phyloP scores from a whole-genome alignment of 2,113 vertebrate species.

The Melanerpes formicivorus region DNA sequence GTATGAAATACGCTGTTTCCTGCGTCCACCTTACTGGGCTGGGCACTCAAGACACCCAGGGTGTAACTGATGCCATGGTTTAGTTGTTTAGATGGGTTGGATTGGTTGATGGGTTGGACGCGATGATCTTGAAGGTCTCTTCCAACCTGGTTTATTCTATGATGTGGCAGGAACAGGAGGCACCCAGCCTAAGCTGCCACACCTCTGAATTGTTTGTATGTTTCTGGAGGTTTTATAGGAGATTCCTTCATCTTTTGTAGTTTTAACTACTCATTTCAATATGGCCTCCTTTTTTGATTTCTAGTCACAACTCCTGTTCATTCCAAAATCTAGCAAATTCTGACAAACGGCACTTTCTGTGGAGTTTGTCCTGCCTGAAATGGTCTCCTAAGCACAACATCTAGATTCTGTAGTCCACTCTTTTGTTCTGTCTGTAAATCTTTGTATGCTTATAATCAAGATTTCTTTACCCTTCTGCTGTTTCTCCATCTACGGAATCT shows the following conservation, averaged over 20 bases:
- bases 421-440: background rate
- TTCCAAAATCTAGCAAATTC: background rate
- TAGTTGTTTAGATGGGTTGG: too few species aligned
- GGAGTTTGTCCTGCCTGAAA: background rate
- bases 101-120: too few species aligned
- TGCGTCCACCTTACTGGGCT: too few species aligned
- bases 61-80: too few species aligned
- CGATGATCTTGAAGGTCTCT: too few species aligned
- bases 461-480: conserved; percentile 25
- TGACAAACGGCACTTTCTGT: background rate
- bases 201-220: background rate
- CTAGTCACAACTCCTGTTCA: background rate
- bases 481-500: background rate
- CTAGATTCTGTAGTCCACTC: background rate
- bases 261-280: background rate
- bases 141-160: too few species aligned
- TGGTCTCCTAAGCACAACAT: background rate
- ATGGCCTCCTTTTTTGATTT: background rate
- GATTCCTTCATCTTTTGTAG: background rate
- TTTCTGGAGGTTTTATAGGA: background rate
- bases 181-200: too few species aligned
- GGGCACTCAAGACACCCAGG: too few species aligned
- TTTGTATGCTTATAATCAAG: background rate
- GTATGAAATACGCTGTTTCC: too few species aligned
- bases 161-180: too few species aligned